Evolutionary conservation across 2,113 vertebrate genomes (phyloP), one percentile per base, ranked within the genome.

Genomic region (Syngnathus typhle): DNA sequence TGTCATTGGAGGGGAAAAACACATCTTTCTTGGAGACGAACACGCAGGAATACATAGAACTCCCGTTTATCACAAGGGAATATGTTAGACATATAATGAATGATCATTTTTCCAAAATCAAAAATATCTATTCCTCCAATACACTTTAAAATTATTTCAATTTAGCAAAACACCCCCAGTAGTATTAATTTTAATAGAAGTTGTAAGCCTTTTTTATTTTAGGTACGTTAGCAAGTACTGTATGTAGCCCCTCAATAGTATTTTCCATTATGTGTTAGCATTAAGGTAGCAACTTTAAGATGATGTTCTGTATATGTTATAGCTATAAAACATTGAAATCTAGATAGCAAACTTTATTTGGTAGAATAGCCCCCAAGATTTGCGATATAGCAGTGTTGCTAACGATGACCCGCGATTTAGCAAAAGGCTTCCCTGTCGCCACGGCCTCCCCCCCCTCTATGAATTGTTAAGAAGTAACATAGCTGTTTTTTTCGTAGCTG

Each of bases 391-490:
- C n/a, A 47, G 11, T 1, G 10, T 11, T 11, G 11, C 21, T 9
- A 27, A 55, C 23, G 23, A 55, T 55, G 21, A 27, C 27, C 52
- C 52, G 23, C 5, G 12, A 55, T 23, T 10, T 3, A 21, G 51
- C 9, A 10, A n/a, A 10, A 21, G 52, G 21, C 27, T 55, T 23
- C 5, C 23, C 10, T n/a, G 19, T 21, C 1, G 11, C 58, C 58
- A 16, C 36, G 59, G 38, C 55, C 64, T 74, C 41, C 74, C 71
- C 58, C 64, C 54, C 64, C 27, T 74, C 73, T 88, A 75, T 81
- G 78, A 84, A 83, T 86, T 85, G 88, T 85, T 86, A 80, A 88
- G 87, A 81, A 86, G 82, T 88, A 90, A 92, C 88, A 89, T 86
- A 88, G 88, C 77, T 83, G 87, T 89, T 88, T 77, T 15, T 46